phyloP scores from a whole-genome alignment of 2,888 invertebrate species.

The Pollenia labialis region DNA sequence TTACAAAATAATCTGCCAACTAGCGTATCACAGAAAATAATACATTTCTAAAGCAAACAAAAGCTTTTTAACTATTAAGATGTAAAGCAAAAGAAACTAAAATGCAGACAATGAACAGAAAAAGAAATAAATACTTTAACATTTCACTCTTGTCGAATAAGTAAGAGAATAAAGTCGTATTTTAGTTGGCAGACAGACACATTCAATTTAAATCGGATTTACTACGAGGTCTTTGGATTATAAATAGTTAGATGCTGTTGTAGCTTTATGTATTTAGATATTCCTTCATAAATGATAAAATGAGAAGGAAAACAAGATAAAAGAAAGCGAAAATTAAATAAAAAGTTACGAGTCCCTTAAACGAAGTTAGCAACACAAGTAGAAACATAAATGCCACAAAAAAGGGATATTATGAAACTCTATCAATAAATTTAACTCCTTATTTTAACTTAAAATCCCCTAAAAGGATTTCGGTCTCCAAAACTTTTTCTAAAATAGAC shows the following conservation, averaged over 20 bases:
- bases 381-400: too few relatives aligned
- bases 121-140: not conserved
- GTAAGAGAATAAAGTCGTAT: not conserved
- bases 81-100: not conserved
- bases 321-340: too few relatives aligned
- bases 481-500: too few relatives aligned
- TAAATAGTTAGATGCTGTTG: not conserved
- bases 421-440: too few relatives aligned
- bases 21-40: not conserved
- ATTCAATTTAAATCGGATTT: conserved; percentile 31
- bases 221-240: not conserved
- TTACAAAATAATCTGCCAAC: not conserved
- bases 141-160: not conserved
- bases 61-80: not conserved
- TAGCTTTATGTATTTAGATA: not conserved
- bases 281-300: too few relatives aligned
- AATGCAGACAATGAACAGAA: not conserved
- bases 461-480: too few relatives aligned
- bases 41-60: not conserved
- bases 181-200: not conserved
- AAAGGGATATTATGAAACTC: too few relatives aligned
- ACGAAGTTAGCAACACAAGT: too few relatives aligned
- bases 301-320: too few relatives aligned
- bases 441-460: too few relatives aligned
- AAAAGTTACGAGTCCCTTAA: too few relatives aligned